Evolutionary conservation across 2,113 vertebrate species (phyloP), one percentile per base, ranked within the genome.

Genomic region (Podiceps cristatus): DNA sequence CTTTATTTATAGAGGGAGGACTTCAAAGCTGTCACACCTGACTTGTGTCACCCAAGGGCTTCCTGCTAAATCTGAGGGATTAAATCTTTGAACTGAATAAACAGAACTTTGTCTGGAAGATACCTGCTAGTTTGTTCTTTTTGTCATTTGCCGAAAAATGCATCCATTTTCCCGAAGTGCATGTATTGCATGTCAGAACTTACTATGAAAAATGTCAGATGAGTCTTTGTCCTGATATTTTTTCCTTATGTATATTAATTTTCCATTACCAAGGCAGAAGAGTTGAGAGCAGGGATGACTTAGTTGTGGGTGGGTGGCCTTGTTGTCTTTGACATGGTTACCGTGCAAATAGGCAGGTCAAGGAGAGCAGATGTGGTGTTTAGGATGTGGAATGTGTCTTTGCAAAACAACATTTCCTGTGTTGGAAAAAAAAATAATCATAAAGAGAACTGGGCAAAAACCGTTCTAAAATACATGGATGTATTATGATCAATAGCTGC

Each of bases 1-100:
- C 4, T 23, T 71, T 79, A 80, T 91, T 95, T 96, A 87, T 68
- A 72, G 90, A 90, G 56, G 40, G 69, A 86, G 28, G n/a, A 86
- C 92, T 96, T 98, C 80, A 93, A 93, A 91, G 91, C 35, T 2
- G 7, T 86, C 44, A 77, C 66, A 96, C 88, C 79, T 96, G 95
- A 78, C 87, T 90, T 79, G 50, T 45, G 31, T 89, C 68, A 95
- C 93, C 84, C 86, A 68, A 60, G 87, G 88, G 52, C 74, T 96
- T 89, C 60, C 89, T 96, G 68, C 86, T 68, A 56, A 94, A 81
- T 74, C 35, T 69, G 44, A 64, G 53, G 64, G 49, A 91, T 96
- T 96, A 77, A 71, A 68, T 68, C 37, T 81, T 93, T 91, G 71
- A 97, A 67, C n/a, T 3, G 58, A 72, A 86, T 86, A 58, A 95